Evolutionary conservation across 2,797 vertebrate genomes (phyloP).

Genomic region (Scleropages formosus): DNA sequence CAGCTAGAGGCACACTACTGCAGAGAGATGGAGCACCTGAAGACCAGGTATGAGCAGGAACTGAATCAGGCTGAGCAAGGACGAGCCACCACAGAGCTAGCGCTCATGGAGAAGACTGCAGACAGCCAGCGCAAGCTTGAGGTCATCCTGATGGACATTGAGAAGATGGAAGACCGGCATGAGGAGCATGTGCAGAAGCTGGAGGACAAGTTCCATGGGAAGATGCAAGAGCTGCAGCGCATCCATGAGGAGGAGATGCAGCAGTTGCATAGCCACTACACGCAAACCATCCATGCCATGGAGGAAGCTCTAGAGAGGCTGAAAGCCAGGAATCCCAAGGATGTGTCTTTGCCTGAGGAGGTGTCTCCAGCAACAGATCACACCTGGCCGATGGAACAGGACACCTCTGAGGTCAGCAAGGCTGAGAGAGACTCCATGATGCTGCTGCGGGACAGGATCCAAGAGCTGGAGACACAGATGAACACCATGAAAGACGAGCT

Average conservation of each 20-base stretch:
- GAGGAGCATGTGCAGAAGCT: conserved; percentile 75
- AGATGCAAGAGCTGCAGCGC: conserved; percentile 76
- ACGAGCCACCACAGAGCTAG: conserved; percentile 67
- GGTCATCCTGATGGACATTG: conserved; percentile 71
- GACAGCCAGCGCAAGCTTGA: conserved; percentile 75
- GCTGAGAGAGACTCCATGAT: conserved; percentile 72
- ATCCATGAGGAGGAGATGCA: conserved; percentile 81
- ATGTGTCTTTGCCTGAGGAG: not conserved
- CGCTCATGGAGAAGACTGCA: conserved; percentile 70
- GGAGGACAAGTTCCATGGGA: conserved; percentile 79
- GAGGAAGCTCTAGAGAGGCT: conserved; percentile 62
- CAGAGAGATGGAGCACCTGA: conserved; percentile 69
- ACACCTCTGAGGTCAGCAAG: conserved; percentile 32
- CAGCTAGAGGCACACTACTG: conserved; percentile 70
- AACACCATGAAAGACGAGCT: conserved; percentile 87
- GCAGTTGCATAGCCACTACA: conserved; percentile 74
- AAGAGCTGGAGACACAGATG: conserved; percentile 91
- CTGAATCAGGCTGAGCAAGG: conserved; percentile 71
- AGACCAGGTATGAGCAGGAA: conserved; percentile 71
- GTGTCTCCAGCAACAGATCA: not conserved
- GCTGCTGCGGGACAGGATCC: conserved; percentile 81
- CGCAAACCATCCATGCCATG: conserved; percentile 68
- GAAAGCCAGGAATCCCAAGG: conserved; percentile 52
- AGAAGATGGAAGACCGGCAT: conserved; percentile 74
- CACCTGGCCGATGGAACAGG: conserved; percentile 52